Percentiles rank a stretch among this genome's conserved stretches.
phyloP scores from a whole-genome alignment of 2,888 invertebrate species.

The Zaprionus lineosus region DNA sequence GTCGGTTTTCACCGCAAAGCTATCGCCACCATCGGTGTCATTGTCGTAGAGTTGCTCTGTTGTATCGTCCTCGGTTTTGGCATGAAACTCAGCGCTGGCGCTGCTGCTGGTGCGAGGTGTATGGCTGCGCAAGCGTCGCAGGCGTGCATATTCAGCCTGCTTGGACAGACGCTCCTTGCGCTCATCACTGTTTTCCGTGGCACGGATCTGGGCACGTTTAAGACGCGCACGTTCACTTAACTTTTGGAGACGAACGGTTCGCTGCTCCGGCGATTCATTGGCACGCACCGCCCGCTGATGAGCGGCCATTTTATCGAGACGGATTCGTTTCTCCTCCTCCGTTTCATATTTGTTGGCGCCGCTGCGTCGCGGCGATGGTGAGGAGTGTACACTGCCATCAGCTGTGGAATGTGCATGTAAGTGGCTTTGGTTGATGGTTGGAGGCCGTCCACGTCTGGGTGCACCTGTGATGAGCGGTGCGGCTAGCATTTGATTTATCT shows the following conservation, averaged over 20 bases:
- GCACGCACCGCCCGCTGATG: slow-evolving; percentile 81
- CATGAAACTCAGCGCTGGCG: slow-evolving; percentile 67
- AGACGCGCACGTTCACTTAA: slow-evolving; percentile 81
- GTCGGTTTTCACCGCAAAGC: slow-evolving; percentile 62
- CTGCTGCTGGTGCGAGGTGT: slow-evolving; percentile 78
- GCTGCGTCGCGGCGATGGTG: slow-evolving; percentile 72
- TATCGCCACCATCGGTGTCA: slow-evolving; percentile 50
- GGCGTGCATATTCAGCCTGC: slow-evolving; percentile 82
- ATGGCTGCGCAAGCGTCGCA: slow-evolving; percentile 81
- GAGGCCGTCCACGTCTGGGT: slow-evolving; percentile 80
- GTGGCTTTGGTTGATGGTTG: slow-evolving; percentile 46
- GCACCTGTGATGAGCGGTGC: slow-evolving; percentile 51
- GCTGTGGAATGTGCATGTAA: slow-evolving; percentile 78
- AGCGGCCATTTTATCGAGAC: slow-evolving; percentile 82
- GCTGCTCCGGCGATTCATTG: slow-evolving; percentile 82
- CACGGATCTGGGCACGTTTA: slow-evolving; percentile 81
- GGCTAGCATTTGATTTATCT: slow-evolving; percentile 81
- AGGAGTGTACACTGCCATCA: slow-evolving; percentile 52
- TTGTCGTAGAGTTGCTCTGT: slow-evolving; percentile 79
- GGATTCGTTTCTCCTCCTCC: slow-evolving; percentile 81
- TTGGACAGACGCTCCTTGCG: slow-evolving; percentile 80
- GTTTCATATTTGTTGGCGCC: slow-evolving; percentile 82
- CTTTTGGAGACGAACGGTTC: slow-evolving; percentile 79
- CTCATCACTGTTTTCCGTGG: slow-evolving; percentile 80
- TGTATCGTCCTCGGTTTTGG: slow-evolving; percentile 67